phyloP scores from a whole-genome alignment of 2,797 vertebrate genomes.

The Enteromius unitaeniatus region DNA sequence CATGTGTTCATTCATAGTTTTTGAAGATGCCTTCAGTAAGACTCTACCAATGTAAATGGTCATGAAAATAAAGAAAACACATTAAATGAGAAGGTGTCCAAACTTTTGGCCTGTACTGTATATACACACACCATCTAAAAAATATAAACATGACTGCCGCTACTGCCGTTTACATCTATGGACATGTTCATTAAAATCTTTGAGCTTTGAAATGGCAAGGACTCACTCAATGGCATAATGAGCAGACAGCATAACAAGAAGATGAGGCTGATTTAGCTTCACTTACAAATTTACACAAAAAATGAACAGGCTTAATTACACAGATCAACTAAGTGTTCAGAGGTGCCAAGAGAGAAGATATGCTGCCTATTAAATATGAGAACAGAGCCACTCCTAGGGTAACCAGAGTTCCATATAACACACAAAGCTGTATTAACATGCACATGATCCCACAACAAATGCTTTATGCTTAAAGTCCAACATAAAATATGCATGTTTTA shows the following conservation, averaged over 20 bases:
- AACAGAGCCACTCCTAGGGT: constrained; percentile 66
- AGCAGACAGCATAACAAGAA: constrained; percentile 70
- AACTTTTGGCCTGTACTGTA: too few species aligned
- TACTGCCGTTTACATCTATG: constrained; percentile 65
- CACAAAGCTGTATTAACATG: constrained; percentile 62
- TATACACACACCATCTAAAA: constrained; percentile 59
- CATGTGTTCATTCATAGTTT: too few species aligned
- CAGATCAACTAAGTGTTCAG: constrained; percentile 79
- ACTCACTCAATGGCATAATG: constrained; percentile 57
- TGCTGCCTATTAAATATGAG: constrained; percentile 78
- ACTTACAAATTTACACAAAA: constrained; percentile 77
- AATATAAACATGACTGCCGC: constrained; percentile 63
- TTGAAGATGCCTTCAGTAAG: too few species aligned
- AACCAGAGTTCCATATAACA: constrained; percentile 67
- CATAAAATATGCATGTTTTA: constrained; percentile 54
- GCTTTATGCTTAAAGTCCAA: constrained; percentile 42
- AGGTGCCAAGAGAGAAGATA: constrained; percentile 66
- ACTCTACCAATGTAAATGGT: too few species aligned
- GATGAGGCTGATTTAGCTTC: constrained; percentile 74
- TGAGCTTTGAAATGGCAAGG: constrained; percentile 60
- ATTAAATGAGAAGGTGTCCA: too few species aligned
- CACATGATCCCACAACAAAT: constrained; percentile 54
- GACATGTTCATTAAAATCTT: constrained; percentile 67
- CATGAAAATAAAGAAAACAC: too few species aligned
- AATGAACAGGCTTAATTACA: constrained; percentile 79